Evolutionary conservation across 2,888 invertebrate genomes (phyloP), one percentile per base, ranked within the genome.

Genomic region (Hoplodrina ambigua): DNA sequence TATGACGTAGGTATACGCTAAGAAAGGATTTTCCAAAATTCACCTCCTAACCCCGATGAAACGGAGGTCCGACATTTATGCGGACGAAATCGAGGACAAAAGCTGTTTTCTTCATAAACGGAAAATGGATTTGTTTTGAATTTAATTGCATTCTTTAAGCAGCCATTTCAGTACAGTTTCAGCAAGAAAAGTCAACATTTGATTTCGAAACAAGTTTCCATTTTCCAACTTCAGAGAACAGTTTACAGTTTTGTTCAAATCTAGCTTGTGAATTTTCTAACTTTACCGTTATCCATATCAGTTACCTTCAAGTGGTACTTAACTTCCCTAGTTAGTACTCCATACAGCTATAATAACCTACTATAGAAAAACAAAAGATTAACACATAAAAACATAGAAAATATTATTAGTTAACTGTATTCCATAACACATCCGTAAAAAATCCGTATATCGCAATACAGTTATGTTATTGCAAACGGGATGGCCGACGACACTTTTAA

Each of bases 401-500:
- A 25, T 63, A 71, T 59, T 44, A n/a, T 59, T 44, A n/a, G 50
- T 44, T 71, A 78, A 69, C 74, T 33, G 68, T 61, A 41, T 74
- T 61, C 52, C 52, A 69, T 69, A 69, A 64, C 57, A 53, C 30
- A 30, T 54, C 55, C 15, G 72, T 57, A 78, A 81, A 78, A 72
- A 61, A 73, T 54, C 33, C 33, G 67, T 46, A 79, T 75, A 55
- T 63, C n/a, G 50, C 63, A 60, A 77, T 57, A 76, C 82, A 80
- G 77, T 82, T 80, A 81, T 74, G 83, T 74, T 82, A 80, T 79
- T 69, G 78, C 70, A 44, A 74, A 75, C 79, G 80, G 81, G 69
- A 84, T 57, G 61, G 64, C 60, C 61, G 76, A 69, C 80, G 78
- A 85, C 87, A 88, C 86, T 88, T 90, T 87, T 87, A 88, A 88